Evolutionary conservation across 2,888 invertebrate genomes (phyloP).

Genomic region (Andrena fulva): DNA sequence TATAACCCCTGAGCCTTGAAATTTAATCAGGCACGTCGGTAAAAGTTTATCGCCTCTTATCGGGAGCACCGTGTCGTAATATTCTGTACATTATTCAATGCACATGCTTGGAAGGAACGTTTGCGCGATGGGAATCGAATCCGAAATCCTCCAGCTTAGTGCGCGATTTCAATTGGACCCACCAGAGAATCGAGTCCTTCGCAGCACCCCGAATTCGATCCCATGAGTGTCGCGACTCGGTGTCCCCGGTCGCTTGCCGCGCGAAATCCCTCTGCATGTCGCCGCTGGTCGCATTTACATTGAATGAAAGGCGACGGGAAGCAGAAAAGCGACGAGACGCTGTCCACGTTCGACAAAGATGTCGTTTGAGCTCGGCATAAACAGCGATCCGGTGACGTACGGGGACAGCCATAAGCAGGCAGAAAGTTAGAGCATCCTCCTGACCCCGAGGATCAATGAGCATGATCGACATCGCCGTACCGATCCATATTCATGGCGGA

Average conservation of each 20-base stretch:
- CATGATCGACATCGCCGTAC: conserved; percentile 76
- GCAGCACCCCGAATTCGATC: no score
- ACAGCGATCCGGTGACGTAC: conserved; percentile 14
- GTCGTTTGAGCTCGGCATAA: background rate
- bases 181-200: no score
- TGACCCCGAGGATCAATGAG: conserved; percentile 83
- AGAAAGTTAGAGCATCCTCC: conserved; percentile 74
- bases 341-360: background rate
- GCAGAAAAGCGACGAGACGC: background rate
- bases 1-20: conserved; percentile 53
- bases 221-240: no score
- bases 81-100: conserved; percentile 66
- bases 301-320: conserved; percentile 6
- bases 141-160: background rate
- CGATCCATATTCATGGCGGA: conserved; percentile 78
- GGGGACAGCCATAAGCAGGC: conserved; percentile 39
- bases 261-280: background rate
- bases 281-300: conserved; percentile 4
- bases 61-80: conserved; percentile 47
- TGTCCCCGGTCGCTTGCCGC: no score
- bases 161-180: background rate
- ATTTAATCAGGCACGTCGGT: conserved; percentile 60
- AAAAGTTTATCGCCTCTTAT: conserved; percentile 68
- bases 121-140: conserved; percentile 15
- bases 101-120: conserved; percentile 17